Base-by-base conservation (phyloP, 2,797 vertebrate species). In the Scomberomorus guttatus region DNA sequence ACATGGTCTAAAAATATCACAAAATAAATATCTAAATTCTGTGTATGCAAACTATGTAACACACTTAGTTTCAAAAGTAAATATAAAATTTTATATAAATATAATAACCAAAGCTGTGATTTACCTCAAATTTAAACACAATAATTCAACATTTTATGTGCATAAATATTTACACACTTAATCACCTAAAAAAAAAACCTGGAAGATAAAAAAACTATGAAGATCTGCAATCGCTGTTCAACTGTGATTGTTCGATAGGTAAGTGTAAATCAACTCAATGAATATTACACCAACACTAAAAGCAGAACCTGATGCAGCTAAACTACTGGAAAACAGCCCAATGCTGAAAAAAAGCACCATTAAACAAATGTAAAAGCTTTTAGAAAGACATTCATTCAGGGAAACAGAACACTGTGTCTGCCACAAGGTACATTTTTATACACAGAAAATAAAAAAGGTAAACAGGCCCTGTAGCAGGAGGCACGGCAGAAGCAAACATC, bases 1-100 rank as follows among this genome's bases (percentile, higher is more conserved):
- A 74, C 12, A 46, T 24, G 5, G 60, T 80, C 46, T 44, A 72
- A 77, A 63, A 75, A 72, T 4, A 54, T 46, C 9, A 17, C 27
- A 8, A 63, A 34, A 66, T 61, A 55, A 39, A 63, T 46, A 42
- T 62, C 3, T 20, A 60, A 34, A 24, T 18, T 39, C 7, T 22
- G 1, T n/a, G 3, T 55, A 15, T 65, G 13, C 10, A 65, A 20
- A 70, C 11, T n/a, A 27, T 54, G 6, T 67, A 22, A 51, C 8
- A 34, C n/a, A 75, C 22, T 14, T 10, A 7, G 7, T 39, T 29
- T 46, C 20, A 63, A 54, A 73, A 24, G 9, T 10, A 50, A 27
- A 44, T 17, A 25, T 7, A 27, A 13, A 1, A n/a, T 12, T 20
- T 20, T 17, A 24, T 24, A 57, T 60, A 37, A 54, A 6, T n/a